Base-by-base conservation (phyloP, 92 coral and sea anemone genomes). In the Epizoanthus stellaris region DNA sequence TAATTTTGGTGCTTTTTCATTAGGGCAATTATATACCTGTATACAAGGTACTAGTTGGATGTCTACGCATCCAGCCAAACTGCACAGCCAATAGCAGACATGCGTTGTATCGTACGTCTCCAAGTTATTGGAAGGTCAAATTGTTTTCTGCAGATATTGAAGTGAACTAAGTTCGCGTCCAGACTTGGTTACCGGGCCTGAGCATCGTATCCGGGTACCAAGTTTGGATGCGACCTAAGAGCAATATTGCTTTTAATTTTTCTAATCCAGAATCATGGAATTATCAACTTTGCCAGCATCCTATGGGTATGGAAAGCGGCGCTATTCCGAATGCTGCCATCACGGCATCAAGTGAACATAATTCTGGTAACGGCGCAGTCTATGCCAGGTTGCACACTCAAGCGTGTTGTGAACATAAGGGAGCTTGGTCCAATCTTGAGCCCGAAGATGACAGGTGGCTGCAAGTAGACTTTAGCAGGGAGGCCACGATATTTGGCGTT, bases 291-390 rank as follows among this genome's bases (percentile, higher is more conserved):
- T 19, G 70, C 30, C 69, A 77, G 53, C 49, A 14, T 43, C 69
- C 82, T 43, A 40, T 77, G 30, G 82, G 82, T 17, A 67, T 77
- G 47, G 82, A 77, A 52, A 57, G 53, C 11, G 82, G 70, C 0
- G 69, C 49, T 54, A 77, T 77, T 21, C 7, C 68, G 15, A 20
- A 77, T 30, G 14, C 52, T 30, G 69, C 66, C 30, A 77, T 77
- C 23, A 58, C 7, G 17, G 38, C 54, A 45, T 77, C 82, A 12
- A 77, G 25, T 23, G 52, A 17, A 43, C 0, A 30, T 11, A 16
- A 49, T 17, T 1, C 6, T 4, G 5, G 0, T 68, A 8, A 38
- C 42, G 52, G 49, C 34, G 1, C 9, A 68, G 42, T 36, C 20
- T 15, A 68, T 68, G 39, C 73, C 45, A 68, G 73, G 42, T 5